Conservation (phyloP, 2,113 vertebrate genomes). For the Cygnus buccinator region DNA sequence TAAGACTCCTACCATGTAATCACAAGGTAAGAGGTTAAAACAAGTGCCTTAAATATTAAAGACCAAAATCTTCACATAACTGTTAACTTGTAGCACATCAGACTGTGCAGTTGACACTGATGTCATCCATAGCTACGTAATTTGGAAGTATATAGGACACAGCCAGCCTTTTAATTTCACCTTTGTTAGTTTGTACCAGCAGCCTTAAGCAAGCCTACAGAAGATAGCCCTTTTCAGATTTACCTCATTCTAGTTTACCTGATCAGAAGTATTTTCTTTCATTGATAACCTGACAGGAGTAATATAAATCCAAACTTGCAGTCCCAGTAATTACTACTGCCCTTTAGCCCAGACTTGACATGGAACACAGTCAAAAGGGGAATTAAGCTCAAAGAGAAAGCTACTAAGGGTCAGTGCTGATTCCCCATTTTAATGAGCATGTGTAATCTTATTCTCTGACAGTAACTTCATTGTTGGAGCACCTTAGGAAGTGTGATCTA, state of each 20-base stretch:
- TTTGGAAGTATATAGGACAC: neutral
- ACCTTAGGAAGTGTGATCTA: neutral
- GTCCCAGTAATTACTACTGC: neutral
- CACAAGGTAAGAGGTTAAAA: slow-evolving; percentile 75
- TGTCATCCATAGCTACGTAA: neutral
- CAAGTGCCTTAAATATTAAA: neutral
- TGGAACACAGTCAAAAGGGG: neutral
- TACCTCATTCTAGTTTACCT: neutral
- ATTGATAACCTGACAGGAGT: neutral
- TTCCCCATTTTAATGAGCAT: neutral
- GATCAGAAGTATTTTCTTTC: neutral
- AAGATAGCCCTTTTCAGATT: neutral
- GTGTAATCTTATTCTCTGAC: neutral
- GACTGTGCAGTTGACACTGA: neutral
- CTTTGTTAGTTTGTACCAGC: neutral
- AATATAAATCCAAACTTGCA: neutral
- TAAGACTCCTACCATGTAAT: slow-evolving; percentile 75
- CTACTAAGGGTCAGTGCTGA: neutral
- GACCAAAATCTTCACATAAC: neutral
- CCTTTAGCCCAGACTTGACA: neutral
- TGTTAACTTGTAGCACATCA: neutral
- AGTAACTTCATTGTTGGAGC: neutral
- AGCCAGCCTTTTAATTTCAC: neutral
- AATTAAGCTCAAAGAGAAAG: neutral
- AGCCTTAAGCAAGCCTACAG: neutral